A percentile compares a stretch with the other conserved stretches of the same genome.
Conservation (phyloP, 2,113 vertebrate species). For the Centropus bengalensis region DNA sequence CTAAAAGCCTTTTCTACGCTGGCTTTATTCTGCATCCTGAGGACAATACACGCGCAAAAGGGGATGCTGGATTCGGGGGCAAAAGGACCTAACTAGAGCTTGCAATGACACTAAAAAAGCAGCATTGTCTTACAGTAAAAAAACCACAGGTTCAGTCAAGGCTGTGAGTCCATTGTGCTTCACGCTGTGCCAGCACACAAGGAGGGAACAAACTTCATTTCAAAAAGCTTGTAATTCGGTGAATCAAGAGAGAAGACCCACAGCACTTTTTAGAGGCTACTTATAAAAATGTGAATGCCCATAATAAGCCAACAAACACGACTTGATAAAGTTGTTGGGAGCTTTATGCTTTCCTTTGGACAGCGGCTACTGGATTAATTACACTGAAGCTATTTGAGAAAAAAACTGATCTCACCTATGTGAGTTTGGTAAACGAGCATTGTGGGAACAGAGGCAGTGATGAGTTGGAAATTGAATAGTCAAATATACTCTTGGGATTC, state of each 20-base stretch:
- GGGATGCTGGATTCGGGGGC: not conserved
- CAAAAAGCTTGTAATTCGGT: not conserved
- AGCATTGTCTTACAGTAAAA: not conserved
- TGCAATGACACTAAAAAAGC: not conserved
- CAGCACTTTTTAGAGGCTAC: not conserved
- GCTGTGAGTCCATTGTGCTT: not conserved
- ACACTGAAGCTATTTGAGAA: not conserved
- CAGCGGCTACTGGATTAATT: not conserved
- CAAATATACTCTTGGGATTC: not conserved
- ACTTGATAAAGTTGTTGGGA: not conserved
- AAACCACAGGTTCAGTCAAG: not conserved
- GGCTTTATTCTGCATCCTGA: not conserved
- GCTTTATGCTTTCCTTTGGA: not conserved
- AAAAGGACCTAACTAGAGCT: not conserved
- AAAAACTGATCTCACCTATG: accelerated
- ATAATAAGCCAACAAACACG: not conserved
- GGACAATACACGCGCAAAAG: not conserved
- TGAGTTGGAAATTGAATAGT: not conserved
- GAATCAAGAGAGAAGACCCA: not conserved
- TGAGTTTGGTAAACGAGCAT: not conserved
- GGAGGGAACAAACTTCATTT: not conserved
- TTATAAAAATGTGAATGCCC: not conserved
- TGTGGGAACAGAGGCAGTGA: not conserved
- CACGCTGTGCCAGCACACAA: not conserved
- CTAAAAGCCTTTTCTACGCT: not conserved